Evolutionary conservation across 2,797 vertebrate genomes (phyloP), one percentile per base, ranked within the genome.

Genomic region (Xyrichtys novacula): DNA sequence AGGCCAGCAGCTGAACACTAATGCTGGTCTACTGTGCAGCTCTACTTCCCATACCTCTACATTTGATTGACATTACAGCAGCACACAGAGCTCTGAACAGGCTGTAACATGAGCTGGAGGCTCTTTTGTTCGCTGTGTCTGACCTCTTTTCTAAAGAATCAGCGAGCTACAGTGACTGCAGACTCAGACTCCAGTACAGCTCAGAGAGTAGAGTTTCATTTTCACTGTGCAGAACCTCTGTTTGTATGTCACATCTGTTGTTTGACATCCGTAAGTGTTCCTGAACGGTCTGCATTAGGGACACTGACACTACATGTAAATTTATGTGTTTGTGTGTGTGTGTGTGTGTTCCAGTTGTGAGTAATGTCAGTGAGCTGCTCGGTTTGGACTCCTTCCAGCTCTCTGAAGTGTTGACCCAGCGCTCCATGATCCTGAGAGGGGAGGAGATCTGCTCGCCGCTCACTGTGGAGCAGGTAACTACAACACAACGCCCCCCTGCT

Each of bases 391-490:
- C 92, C 50, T 96, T 96, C 84, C 96, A 97, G 90, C 89, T 97
- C 49, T 96, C 96, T 0, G 96, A 97, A 86, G 96, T 97, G 70
- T 91, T 97, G 90, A 97, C 96, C 0, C 96, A 97, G 31, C 94
- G 96, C 69, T 97, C 96, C 76, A 96, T 97, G 94, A 96, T 97
- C 88, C 91, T 97, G 39, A 89, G 96, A 70, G 96, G 96, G 65
- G 96, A 97, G 78, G 96, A 97, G 89, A 97, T 97, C 89, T 96
- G 96, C 89, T 96, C 96, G 11, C 96, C 96, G 0, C 95, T 97
- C 44, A 96, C 96, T 3, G 94, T 96, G 54, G 96, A 97, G 83
- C 96, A 97, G 95, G 96, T 97, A 89, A 79, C 48, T 31, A 74
- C 65, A 40, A n/a, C 26, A 42, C 17, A 11, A 25, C 34, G 14